Conservation (phyloP, 2,113 vertebrate species). For the Myotis yumanensis region DNA sequence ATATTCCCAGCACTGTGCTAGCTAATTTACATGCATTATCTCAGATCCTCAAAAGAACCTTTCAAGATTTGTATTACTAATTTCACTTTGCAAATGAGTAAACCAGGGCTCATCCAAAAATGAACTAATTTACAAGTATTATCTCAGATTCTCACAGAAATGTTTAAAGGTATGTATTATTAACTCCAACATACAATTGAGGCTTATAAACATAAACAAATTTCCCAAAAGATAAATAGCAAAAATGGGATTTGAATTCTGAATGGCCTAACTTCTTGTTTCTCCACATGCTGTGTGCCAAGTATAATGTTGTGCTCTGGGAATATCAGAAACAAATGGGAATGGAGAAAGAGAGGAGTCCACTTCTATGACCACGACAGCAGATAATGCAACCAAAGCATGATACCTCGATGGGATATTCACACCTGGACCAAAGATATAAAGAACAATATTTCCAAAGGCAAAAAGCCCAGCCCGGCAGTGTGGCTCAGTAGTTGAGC, state of each 20-base stretch:
- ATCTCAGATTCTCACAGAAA: slow-evolving; percentile 16
- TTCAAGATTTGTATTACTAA: neutral
- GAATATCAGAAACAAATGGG: neutral
- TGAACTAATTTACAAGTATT: slow-evolving; percentile 15
- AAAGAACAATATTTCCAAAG: neutral
- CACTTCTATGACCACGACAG: neutral
- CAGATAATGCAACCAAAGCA: neutral
- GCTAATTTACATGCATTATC: neutral
- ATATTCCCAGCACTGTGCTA: neutral
- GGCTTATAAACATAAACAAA: neutral
- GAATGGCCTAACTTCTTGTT: neutral
- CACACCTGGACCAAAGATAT: neutral
- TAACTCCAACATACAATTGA: neutral
- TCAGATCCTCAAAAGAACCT: slow-evolving; percentile 19
- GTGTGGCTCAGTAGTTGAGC: no score
- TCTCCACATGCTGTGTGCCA: neutral
- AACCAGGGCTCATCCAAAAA: slow-evolving; percentile 4
- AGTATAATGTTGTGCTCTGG: neutral
- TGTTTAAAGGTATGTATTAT: neutral
- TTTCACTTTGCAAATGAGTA: slow-evolving; percentile 41
- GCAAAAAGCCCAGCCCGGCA: neutral
- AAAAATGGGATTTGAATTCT: neutral
- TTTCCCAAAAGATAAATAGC: neutral
- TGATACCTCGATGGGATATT: neutral
- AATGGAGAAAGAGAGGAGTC: neutral